Conservation (phyloP, 2,888 invertebrate genomes). For the Phengaris alcon region DNA sequence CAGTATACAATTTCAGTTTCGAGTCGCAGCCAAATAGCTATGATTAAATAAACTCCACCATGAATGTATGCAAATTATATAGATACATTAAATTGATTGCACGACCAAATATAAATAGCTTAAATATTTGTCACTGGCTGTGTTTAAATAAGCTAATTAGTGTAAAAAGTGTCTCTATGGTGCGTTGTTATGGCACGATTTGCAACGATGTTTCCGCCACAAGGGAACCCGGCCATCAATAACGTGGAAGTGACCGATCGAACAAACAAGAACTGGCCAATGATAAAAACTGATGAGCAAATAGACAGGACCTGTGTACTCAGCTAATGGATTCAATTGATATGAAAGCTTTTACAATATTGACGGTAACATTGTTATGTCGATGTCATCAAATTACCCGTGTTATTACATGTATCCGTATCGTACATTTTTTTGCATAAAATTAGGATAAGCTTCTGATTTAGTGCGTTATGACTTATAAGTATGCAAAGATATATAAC, state of each 20-base stretch:
- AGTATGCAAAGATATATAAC: not conserved
- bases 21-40: constrained; percentile 11
- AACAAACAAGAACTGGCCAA: constrained; percentile 74
- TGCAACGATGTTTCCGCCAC: constrained; percentile 46
- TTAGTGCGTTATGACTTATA: not conserved
- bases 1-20: not conserved
- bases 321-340: constrained; percentile 80
- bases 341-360: constrained; percentile 78
- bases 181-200: constrained; percentile 39
- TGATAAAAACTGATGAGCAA: constrained; percentile 79
- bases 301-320: constrained; percentile 76
- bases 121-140: constrained; percentile 37
- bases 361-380: constrained; percentile 62
- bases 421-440: constrained; percentile 7
- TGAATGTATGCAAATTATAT: constrained; percentile 28
- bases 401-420: constrained; percentile 21
- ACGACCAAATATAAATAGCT: constrained; percentile 43
- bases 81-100: constrained; percentile 43
- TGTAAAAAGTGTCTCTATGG: constrained; percentile 40
- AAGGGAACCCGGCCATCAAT: constrained; percentile 71
- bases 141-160: constrained; percentile 36
- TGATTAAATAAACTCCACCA: constrained; percentile 1
- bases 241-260: constrained; percentile 75
- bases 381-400: constrained; percentile 56
- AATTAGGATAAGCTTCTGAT: constrained; percentile 15